Evolutionary conservation across 2,797 vertebrate species (phyloP).

Genomic region (Propithecus deckenii): DNA sequence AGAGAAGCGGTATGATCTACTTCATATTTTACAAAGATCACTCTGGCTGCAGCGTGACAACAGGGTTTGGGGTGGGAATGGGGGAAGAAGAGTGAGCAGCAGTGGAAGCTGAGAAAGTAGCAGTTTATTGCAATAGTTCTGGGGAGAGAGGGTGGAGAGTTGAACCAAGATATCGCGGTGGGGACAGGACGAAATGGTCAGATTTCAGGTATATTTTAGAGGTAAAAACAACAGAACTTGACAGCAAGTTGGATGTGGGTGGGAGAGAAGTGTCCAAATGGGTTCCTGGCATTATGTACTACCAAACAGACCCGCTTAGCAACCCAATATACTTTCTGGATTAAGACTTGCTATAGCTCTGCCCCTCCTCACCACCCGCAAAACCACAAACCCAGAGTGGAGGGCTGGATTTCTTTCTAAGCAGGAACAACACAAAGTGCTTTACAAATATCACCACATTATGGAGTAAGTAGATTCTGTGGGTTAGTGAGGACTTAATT

Average conservation of each 20-base stretch:
- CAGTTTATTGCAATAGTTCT: background rate
- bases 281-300: background rate
- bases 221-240: background rate
- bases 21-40: background rate
- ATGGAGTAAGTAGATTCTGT: background rate
- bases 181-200: background rate
- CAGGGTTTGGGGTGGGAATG: background rate
- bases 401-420: background rate
- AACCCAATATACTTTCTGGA: background rate
- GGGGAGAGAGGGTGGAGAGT: background rate
- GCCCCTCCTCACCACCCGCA: background rate
- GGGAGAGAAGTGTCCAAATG: background rate
- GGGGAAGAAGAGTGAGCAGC: background rate
- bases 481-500: background rate
- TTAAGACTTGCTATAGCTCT: background rate
- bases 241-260: background rate
- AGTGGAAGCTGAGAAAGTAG: background rate
- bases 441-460: background rate
- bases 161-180: background rate
- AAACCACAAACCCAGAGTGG: background rate
- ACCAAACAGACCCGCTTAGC: background rate
- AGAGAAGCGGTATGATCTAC: background rate
- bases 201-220: background rate
- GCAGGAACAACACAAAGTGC: background rate
- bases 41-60: background rate